Base-by-base conservation (phyloP, 1,140 invertebrate genomes). In the Calycopis cecrops region DNA sequence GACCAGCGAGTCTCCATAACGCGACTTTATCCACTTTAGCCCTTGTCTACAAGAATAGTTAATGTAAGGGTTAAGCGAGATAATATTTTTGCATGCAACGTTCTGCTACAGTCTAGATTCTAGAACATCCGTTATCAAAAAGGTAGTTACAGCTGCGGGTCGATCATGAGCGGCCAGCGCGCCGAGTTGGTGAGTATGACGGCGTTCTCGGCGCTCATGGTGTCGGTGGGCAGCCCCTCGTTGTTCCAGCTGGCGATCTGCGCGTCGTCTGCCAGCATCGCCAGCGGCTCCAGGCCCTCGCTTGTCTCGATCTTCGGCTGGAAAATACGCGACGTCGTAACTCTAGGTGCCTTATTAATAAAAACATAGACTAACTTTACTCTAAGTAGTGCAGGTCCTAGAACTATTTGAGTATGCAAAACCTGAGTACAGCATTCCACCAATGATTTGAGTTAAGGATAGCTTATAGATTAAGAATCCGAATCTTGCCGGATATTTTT, bases 11-110 rank as follows among this genome's bases (percentile, higher is more conserved):
- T 92, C 90, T 0, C 92, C 94, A 66, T 93, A 95, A 68, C 91
- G 93, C 8, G 90, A 94, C 86, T 97, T 98, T 44, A 99, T 97
- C 97, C 97, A 99, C 79, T 98, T 98, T n/a, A 98, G 91, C 4
- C 96, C 97, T 91, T 97, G 95, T 7, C 90, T 90, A 63, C 33
- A 33, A 28, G 37, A 42, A 21, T 11, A 38, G n/a, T 28, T 28
- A 3, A 28, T 28, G n/a, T n/a, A n/a, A 28, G 21, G 21, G 2
- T 2, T 6, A 28, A 3, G 21, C 6, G 21, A 28, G 6, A 6
- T 28, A 6, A 2, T 28, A 28, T 28, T 28, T n/a, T n/a, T 85
- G n/a, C n/a, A n/a, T n/a, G n/a, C 88, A 33, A 56, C 44, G 11
- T 48, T 38, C 34, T 52, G n/a, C n/a, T n/a, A n/a, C n/a, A n/a